Conservation (phyloP, 23 tunicate genomes). For the Phallusia fumigata region DNA sequence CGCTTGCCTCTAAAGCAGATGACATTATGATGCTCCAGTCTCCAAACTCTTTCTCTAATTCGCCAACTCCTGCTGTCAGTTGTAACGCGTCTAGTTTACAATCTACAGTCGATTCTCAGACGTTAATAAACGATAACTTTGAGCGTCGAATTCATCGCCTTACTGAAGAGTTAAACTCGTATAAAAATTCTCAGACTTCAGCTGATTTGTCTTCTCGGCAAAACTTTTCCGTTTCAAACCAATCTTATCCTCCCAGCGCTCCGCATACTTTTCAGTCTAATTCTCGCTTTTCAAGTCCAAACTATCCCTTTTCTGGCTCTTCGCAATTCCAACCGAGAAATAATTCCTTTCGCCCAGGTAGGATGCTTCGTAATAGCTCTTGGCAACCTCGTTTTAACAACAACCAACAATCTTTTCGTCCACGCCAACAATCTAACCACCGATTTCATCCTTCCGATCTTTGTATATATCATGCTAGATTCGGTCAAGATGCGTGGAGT, state of each 20-base stretch:
- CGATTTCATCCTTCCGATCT: conserved; percentile 3
- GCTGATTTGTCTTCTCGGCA: background rate
- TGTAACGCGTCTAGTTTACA: background rate
- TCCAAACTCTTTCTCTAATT: background rate
- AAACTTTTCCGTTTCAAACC: background rate
- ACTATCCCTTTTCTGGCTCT: too few relatives aligned
- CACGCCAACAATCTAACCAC: background rate
- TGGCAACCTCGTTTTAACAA: background rate
- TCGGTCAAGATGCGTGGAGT: conserved; percentile 1
- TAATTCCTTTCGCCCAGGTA: too few relatives aligned
- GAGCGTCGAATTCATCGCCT: background rate
- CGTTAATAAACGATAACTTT: background rate
- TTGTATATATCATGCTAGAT: background rate
- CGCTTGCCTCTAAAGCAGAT: background rate
- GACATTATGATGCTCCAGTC: background rate
- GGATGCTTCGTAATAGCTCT: background rate
- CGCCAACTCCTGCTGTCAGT: background rate
- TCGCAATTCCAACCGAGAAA: too few relatives aligned
- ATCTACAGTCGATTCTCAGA: background rate
- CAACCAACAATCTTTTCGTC: background rate
- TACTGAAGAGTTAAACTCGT: background rate
- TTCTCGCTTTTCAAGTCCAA: too few relatives aligned
- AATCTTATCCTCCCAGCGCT: too few relatives aligned
- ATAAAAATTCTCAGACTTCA: background rate
- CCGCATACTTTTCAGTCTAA: too few relatives aligned